Conservation (phyloP, 2,113 vertebrate genomes). For the Brachyhypopomus occidentalis region DNA sequence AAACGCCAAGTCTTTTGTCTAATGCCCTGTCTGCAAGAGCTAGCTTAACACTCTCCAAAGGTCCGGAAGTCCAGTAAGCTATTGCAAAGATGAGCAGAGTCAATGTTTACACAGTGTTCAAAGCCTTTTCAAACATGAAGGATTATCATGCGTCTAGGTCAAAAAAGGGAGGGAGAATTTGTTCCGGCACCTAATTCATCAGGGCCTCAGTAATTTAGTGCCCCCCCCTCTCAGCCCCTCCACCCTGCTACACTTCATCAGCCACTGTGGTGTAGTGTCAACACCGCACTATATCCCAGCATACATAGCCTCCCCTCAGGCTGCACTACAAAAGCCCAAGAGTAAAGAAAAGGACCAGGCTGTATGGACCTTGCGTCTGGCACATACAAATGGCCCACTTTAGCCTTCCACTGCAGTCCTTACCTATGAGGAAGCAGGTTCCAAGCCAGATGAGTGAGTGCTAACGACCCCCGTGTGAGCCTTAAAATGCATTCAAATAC, state of each 20-base stretch:
- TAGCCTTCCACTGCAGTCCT: constrained; percentile 28
- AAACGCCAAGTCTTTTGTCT: background rate
- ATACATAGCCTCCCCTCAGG: constrained; percentile 39
- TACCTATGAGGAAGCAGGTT: constrained; percentile 27
- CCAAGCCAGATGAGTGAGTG: constrained; percentile 21
- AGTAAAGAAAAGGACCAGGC: constrained; percentile 51
- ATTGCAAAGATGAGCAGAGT: background rate
- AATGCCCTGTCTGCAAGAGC: background rate
- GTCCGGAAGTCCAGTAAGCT: background rate
- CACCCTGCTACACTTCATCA: constrained; percentile 61
- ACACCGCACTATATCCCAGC: constrained; percentile 25
- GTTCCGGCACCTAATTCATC: constrained; percentile 69
- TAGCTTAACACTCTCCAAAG: background rate
- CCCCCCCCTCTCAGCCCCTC: no score
- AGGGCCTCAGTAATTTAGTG: constrained; percentile 51
- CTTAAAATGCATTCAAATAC: constrained; percentile 26
- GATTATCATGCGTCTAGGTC: constrained; percentile 18
- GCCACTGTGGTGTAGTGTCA: constrained; percentile 59
- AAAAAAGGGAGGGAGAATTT: constrained; percentile 54
- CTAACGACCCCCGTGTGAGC: constrained; percentile 25
- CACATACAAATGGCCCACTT: constrained; percentile 60
- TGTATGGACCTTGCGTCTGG: constrained; percentile 50
- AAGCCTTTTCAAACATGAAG: constrained; percentile 23
- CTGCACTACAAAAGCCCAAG: constrained; percentile 57
- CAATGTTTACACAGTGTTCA: constrained; percentile 9